These are phyloP conservation scores for Apamea crenata DNA, from an alignment of 2,888 invertebrate genomes.

Conservation along the genomic window DNA sequence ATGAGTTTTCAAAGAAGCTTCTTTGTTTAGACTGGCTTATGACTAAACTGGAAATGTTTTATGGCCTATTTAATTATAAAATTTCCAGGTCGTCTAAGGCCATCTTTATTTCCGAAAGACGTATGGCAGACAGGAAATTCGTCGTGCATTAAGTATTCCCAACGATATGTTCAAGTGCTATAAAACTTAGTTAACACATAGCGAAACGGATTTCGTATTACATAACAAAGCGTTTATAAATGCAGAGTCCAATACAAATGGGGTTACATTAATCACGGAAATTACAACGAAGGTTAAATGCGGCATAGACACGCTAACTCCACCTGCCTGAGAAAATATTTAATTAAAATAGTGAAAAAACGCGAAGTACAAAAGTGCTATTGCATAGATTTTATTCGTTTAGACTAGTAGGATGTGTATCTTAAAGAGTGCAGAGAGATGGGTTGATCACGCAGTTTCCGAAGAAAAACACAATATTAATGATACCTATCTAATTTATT, in stretches of 20 bases:
- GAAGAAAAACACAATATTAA: neutral
- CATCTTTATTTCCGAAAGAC: neutral
- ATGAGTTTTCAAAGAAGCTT: constrained; percentile 16
- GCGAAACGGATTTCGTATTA: constrained; percentile 58
- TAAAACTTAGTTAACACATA: constrained; percentile 37
- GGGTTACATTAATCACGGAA: constrained; percentile 80
- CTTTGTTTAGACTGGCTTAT: constrained; percentile 7
- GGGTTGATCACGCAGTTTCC: neutral
- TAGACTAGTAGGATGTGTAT: constrained; percentile 5
- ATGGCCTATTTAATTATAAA: neutral
- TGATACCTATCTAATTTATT: neutral
- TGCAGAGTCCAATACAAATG: constrained; percentile 75
- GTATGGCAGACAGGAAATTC: neutral
- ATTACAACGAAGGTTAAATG: constrained; percentile 82
- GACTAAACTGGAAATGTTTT: constrained; percentile 16
- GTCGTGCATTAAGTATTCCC: neutral
- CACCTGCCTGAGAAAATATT: constrained; percentile 72
- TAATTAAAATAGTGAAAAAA: constrained; percentile 64
- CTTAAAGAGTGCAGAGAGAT: neutral
- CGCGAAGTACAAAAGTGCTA: constrained; percentile 39
- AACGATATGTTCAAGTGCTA: constrained; percentile 7
- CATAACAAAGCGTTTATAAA: constrained; percentile 66
- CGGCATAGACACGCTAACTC: constrained; percentile 79
- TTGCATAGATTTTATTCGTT: constrained; percentile 38
- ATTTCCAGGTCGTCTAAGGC: neutral